Percentiles rank a stretch among this genome's conserved stretches.
phyloP scores from a whole-genome alignment of 1,140 invertebrate species.

The Drosophila obscura region DNA sequence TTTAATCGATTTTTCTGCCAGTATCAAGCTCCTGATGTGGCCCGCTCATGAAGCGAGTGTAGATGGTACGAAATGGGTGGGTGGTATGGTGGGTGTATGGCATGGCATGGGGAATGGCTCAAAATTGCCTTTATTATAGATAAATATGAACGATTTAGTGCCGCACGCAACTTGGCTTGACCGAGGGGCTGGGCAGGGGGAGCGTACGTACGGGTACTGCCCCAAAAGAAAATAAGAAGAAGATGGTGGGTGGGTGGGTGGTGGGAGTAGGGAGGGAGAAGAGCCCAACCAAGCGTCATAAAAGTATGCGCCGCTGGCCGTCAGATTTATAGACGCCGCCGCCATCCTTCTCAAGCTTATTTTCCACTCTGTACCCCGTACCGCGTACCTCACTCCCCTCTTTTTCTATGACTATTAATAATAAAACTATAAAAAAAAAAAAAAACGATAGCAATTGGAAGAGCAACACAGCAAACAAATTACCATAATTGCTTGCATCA shows the following conservation, averaged over 20 bases:
- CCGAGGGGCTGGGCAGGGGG: conserved; percentile 25
- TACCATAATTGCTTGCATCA: conserved; percentile 69
- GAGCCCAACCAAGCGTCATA: conserved; percentile 60
- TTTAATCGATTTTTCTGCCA: conserved; percentile 79
- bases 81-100: conserved; percentile 1
- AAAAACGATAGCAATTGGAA: conserved; percentile 5
- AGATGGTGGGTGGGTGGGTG: no score
- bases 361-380: background rate
- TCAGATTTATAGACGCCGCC: conserved; percentile 69
- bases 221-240: conserved; percentile 7
- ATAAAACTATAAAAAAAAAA: conserved; percentile 42
- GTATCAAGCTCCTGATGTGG: conserved; percentile 29
- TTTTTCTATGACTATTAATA: conserved; percentile 56
- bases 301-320: conserved; percentile 61
- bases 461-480: conserved; percentile 55
- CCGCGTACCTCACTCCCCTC: no score
- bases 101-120: conserved; percentile 36
- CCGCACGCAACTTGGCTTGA: conserved; percentile 66
- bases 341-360: no score
- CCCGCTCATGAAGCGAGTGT: conserved; percentile 12
- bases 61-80: background rate
- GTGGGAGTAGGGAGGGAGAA: background rate
- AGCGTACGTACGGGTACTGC: no score
- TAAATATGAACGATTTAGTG: conserved; percentile 76
- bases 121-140: conserved; percentile 81